These are phyloP conservation scores for Chrosomus eos DNA, from an alignment of 2,797 vertebrate species.

Conservation along the genomic window DNA sequence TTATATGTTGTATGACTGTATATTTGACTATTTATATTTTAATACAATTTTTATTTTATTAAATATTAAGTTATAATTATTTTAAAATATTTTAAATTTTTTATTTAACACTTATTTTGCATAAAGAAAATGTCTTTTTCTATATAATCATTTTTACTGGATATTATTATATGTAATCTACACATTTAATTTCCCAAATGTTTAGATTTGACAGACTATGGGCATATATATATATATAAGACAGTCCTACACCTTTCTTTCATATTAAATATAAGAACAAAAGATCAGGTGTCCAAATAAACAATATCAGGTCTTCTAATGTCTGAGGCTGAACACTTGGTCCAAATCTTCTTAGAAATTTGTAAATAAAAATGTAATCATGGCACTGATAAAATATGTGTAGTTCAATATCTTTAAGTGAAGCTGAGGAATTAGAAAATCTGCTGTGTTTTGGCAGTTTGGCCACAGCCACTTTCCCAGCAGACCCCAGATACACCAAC, in stretches of 20 bases:
- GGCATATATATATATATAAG: not conserved
- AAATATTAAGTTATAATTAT: too few relatives aligned
- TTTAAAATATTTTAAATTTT: too few relatives aligned
- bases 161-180: not conserved
- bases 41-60: fast-evolving
- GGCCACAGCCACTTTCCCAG: conserved; percentile 37
- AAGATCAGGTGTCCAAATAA: not conserved
- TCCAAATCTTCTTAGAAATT: not conserved
- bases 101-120: too few relatives aligned
- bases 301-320: not conserved
- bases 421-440: conserved; percentile 27
- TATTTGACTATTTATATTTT: not conserved
- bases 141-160: too few relatives aligned
- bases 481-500: conserved; percentile 36
- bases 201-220: not conserved
- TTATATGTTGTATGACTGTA: not conserved
- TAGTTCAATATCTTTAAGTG: conserved; percentile 32
- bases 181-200: not conserved
- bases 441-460: conserved; percentile 40
- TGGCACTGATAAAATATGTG: not conserved
- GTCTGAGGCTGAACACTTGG: not conserved
- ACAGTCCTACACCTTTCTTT: not conserved
- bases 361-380: not conserved
- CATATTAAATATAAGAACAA: not conserved
- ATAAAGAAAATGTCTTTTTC: too few relatives aligned